Evolutionary conservation across 2,888 invertebrate genomes (phyloP).

Genomic region (Zeuzera pyrina): DNA sequence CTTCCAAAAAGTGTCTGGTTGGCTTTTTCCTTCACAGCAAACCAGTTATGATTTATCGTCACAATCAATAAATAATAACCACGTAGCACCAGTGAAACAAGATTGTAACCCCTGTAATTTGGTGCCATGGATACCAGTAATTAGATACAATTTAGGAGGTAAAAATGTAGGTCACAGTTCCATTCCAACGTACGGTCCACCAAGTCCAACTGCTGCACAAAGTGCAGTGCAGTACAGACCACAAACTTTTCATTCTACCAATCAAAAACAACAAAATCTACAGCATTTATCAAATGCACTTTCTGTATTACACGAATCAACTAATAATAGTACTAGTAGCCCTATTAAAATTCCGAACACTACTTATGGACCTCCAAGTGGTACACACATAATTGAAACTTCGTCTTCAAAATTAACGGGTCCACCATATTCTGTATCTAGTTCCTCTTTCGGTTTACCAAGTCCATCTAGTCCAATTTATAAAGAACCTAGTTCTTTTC

Average conservation of each 20-base stretch:
- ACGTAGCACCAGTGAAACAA: slow-evolving; percentile 51
- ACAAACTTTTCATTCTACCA: slow-evolving; percentile 31
- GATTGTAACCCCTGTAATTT: slow-evolving; percentile 85
- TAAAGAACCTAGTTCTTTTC: slow-evolving; percentile 21
- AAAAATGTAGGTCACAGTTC: slow-evolving; percentile 41
- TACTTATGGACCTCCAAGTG: slow-evolving; percentile 35
- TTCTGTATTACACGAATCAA: too few species aligned
- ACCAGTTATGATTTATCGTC: slow-evolving; percentile 30
- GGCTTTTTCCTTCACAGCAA: slow-evolving; percentile 74
- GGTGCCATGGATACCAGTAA: slow-evolving; percentile 86
- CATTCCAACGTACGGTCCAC: slow-evolving; percentile 53
- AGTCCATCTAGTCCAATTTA: slow-evolving; percentile 19
- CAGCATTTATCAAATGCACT: too few species aligned
- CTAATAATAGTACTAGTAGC: slow-evolving; percentile 24
- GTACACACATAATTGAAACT: slow-evolving; percentile 41
- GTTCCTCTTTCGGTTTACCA: slow-evolving; percentile 6
- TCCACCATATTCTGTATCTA: slow-evolving; percentile 33
- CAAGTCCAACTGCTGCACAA: slow-evolving; percentile 46
- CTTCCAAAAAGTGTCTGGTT: slow-evolving; percentile 73
- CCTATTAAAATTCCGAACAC: slow-evolving; percentile 45
- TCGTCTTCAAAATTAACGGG: slow-evolving; percentile 44
- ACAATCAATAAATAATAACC: slow-evolving; percentile 26
- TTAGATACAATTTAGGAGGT: slow-evolving; percentile 56
- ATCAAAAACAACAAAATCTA: slow-evolving; percentile 24
- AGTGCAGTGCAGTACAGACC: slow-evolving; percentile 34